Conservation (phyloP, 92 coral and sea anemone species). For the Epizoanthus fatuus region DNA sequence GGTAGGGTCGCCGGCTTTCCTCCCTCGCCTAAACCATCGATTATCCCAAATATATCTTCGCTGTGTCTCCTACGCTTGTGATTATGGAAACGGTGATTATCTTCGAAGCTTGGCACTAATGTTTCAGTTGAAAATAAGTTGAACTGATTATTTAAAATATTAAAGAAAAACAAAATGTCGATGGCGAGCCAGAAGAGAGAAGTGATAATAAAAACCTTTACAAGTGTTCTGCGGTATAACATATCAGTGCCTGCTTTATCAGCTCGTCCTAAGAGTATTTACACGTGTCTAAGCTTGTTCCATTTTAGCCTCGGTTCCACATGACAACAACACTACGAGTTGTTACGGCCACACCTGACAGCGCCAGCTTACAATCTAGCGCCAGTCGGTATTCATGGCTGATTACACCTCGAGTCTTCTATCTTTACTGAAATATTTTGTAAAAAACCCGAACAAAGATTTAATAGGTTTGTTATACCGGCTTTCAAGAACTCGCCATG, state of each 20-base stretch:
- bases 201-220: slow-evolving; percentile 82
- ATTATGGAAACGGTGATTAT: background rate
- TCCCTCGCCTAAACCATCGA: slow-evolving; percentile 82
- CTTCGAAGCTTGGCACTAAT: slow-evolving; percentile 61
- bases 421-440: no score
- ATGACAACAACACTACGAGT: background rate
- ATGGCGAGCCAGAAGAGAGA: slow-evolving; percentile 89
- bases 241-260: background rate
- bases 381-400: background rate
- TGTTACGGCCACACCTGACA: background rate
- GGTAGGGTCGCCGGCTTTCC: slow-evolving; percentile 85
- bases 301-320: background rate
- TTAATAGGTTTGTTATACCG: no score
- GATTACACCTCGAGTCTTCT: background rate
- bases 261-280: background rate
- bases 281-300: slow-evolving; percentile 10
- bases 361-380: background rate
- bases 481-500: no score
- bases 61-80: slow-evolving; percentile 12
- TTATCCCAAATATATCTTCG: slow-evolving; percentile 46
- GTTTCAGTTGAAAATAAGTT: slow-evolving; percentile 75
- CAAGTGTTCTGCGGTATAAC: slow-evolving; percentile 74
- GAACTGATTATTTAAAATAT: slow-evolving; percentile 72
- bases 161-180: slow-evolving; percentile 76
- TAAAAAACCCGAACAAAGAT: no score